Conservation (phyloP, 2,888 invertebrate species). For the Lobophora halterata region DNA sequence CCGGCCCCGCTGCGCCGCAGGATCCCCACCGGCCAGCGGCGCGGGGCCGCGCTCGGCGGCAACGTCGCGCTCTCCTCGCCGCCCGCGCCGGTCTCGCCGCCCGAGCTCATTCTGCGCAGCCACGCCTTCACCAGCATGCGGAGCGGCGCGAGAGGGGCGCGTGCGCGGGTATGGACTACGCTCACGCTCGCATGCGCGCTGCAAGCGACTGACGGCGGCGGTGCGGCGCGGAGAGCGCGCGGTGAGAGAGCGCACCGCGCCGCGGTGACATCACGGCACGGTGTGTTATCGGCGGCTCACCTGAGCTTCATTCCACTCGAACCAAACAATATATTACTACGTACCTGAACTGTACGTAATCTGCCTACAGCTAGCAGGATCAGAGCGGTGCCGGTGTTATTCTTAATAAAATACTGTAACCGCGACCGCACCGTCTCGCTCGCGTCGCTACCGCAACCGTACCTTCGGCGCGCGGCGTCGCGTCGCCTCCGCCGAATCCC, state of each 20-base stretch:
- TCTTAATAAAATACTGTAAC: too few relatives aligned
- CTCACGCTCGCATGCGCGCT: conserved; percentile 52
- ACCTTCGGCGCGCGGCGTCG: too few relatives aligned
- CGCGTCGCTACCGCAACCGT: too few relatives aligned
- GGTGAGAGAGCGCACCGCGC: conserved; percentile 31
- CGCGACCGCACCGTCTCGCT: too few relatives aligned
- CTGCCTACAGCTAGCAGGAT: too few relatives aligned
- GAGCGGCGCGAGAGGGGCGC: conserved; percentile 17
- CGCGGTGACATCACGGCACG: conserved; percentile 15
- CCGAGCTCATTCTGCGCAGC: conserved; percentile 49
- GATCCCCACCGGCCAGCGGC: conserved; percentile 11
- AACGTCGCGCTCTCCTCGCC: conserved; percentile 10
- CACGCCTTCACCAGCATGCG: conserved; percentile 45
- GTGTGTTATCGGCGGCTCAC: conserved; percentile 26
- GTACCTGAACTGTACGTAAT: not conserved
- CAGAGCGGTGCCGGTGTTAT: too few relatives aligned
- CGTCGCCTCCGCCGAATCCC: too few relatives aligned
- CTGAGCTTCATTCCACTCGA: conserved; percentile 1
- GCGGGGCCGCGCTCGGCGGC: conserved; percentile 3
- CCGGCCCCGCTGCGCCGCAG: conserved; percentile 17
- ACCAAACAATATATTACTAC: not conserved
- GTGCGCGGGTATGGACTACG: conserved; percentile 41
- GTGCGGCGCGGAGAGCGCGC: conserved; percentile 32
- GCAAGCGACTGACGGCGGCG: conserved; percentile 47
- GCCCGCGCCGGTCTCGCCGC: conserved; percentile 33